Conservation (phyloP, 2,113 vertebrate species). For the Cynopterus brachyotis region DNA sequence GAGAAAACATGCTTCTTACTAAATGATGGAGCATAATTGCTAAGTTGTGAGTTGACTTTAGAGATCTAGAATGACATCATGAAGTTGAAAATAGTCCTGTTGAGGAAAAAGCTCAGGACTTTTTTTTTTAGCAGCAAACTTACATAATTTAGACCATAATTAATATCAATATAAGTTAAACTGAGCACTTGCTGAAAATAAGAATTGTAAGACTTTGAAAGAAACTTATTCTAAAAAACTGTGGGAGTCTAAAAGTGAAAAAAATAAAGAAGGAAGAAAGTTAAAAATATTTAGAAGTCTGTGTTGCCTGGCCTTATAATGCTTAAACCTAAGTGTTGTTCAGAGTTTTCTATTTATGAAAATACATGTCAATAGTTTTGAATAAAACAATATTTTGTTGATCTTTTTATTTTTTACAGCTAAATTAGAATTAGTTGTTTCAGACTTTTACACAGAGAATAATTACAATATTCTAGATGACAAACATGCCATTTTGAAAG, state of each 20-base stretch:
- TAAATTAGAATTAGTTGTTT: not conserved
- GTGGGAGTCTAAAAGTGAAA: not conserved
- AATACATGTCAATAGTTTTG: not conserved
- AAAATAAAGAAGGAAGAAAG: conserved; percentile 32
- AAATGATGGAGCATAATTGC: not conserved
- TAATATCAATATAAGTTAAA: not conserved
- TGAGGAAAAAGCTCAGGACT: not conserved
- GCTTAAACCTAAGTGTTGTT: not conserved
- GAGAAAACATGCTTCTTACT: not conserved
- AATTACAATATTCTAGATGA: not conserved
- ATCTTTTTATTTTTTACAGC: not conserved
- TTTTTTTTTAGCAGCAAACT: not conserved
- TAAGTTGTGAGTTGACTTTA: not conserved
- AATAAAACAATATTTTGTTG: not conserved
- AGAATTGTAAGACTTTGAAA: not conserved
- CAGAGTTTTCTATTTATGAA: not conserved
- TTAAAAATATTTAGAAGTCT: not conserved
- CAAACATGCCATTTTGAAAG: not conserved
- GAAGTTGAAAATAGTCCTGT: not conserved
- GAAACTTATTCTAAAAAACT: not conserved
- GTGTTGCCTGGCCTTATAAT: not conserved
- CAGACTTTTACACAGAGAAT: not conserved
- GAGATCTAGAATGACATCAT: not conserved
- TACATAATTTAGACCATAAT: not conserved
- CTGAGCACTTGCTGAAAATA: not conserved